Evolutionary conservation across 30 jellyfish, hydroid and myxozoan genomes (phyloP).

Genomic region (Nemopilema nomurai): DNA sequence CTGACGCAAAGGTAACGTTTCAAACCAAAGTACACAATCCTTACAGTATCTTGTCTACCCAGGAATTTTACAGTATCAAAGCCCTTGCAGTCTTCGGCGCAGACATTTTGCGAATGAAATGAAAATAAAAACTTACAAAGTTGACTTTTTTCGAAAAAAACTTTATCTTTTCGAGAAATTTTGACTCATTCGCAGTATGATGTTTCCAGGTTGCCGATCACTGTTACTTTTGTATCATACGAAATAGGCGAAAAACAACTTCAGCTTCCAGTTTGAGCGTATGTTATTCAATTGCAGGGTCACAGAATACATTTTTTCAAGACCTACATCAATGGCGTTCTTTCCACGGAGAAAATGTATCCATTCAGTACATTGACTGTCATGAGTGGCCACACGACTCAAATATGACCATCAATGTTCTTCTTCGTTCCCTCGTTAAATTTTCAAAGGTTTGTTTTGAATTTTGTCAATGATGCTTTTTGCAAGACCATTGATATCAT

Average conservation of each 20-base stretch:
- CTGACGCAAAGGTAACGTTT: conserved; percentile 12
- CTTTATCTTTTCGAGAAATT: background rate
- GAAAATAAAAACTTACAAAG: conserved; percentile 2
- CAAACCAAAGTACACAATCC: no score
- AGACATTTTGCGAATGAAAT: conserved; percentile 26
- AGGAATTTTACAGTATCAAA: background rate
- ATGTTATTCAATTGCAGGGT: background rate
- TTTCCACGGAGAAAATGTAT: background rate
- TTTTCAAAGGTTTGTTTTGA: background rate
- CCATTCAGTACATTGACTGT: background rate
- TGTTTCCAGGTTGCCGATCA: conserved; percentile 23
- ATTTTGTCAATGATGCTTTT: background rate
- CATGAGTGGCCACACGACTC: background rate
- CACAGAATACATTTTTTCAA: background rate
- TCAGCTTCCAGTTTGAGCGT: background rate
- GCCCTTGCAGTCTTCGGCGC: conserved; percentile 25
- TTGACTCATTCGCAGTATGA: conserved; percentile 8
- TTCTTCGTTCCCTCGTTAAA: background rate
- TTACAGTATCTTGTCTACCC: background rate
- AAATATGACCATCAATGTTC: background rate
- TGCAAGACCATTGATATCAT: no score
- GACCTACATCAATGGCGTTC: background rate
- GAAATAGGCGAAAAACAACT: conserved; percentile 17
- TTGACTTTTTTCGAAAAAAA: background rate
- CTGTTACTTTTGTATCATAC: conserved; percentile 14